Percentiles rank a stretch among this genome's conserved stretches.
Conservation (phyloP, 1,140 invertebrate genomes). For the Euglossa dilemma region DNA sequence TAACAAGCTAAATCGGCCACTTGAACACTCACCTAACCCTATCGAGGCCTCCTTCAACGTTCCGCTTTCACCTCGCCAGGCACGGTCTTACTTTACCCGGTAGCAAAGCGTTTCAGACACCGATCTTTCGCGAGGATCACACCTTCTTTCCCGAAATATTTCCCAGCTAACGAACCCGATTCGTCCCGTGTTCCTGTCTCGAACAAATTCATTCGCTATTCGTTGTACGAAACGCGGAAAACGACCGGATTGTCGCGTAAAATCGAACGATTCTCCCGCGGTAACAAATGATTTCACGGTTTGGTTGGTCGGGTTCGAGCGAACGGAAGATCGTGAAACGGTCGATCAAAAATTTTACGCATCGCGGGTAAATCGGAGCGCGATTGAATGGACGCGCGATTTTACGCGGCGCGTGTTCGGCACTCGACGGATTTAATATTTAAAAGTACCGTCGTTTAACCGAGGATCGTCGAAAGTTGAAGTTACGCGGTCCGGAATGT, state of each 20-base stretch:
- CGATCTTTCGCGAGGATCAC: not conserved
- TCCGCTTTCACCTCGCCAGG: slow-evolving; percentile 28
- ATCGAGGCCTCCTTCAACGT: slow-evolving; percentile 36
- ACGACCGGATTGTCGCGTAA: too few relatives aligned
- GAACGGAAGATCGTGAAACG: slow-evolving; percentile 46
- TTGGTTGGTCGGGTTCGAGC: slow-evolving; percentile 15
- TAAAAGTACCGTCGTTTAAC: slow-evolving; percentile 2
- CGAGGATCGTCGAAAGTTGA: not conserved
- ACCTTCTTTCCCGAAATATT: not conserved
- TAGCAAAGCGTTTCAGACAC: not conserved
- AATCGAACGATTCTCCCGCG: slow-evolving; percentile 4
- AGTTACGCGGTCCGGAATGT: slow-evolving; percentile 11
- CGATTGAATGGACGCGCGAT: slow-evolving; percentile 16
- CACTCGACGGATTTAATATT: slow-evolving; percentile 17
- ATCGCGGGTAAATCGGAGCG: slow-evolving; percentile 11
- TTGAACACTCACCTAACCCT: slow-evolving; percentile 55
- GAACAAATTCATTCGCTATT: too few relatives aligned
- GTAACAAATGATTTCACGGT: slow-evolving; percentile 27
- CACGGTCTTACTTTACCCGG: slow-evolving; percentile 42
- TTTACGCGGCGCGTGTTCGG: not conserved
- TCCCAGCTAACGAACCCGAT: too few relatives aligned
- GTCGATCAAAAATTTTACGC: slow-evolving; percentile 47
- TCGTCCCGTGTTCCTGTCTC: too few relatives aligned
- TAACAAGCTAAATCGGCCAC: slow-evolving; percentile 50
- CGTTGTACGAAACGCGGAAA: not conserved